phyloP scores from a whole-genome alignment of 2,888 invertebrate genomes.

The Acanthacorydalis orientalis region DNA sequence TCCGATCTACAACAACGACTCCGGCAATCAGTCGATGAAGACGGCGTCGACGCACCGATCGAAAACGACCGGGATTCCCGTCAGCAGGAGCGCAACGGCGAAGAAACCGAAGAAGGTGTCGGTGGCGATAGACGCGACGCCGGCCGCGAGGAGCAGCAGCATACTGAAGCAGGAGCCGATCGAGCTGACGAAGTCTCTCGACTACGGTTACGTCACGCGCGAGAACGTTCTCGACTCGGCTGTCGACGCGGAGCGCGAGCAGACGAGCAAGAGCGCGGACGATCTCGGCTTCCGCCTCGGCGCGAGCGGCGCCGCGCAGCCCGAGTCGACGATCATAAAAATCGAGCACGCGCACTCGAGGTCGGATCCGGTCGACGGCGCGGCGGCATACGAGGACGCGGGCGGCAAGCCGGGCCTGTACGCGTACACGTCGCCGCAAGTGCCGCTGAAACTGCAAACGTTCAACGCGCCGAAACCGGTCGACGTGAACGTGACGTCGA shows the following conservation, averaged over 20 bases:
- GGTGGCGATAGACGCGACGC: conserved; percentile 64
- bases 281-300: conserved; percentile 2
- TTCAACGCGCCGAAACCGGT: conserved; percentile 22
- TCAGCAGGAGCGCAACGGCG: conserved; percentile 7
- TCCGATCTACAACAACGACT: conserved; percentile 13
- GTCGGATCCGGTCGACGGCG: conserved; percentile 49
- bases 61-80: conserved; percentile 13
- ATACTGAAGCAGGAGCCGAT: conserved; percentile 61
- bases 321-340: conserved; percentile 23
- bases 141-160: conserved; percentile 52
- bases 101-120: conserved; percentile 49
- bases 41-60: conserved; percentile 6
- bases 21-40: conserved; percentile 4
- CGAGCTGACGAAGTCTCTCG: conserved; percentile 50
- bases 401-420: conserved; percentile 10
- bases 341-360: conserved; percentile 47
- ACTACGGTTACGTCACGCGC: conserved; percentile 20
- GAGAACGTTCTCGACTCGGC: conserved; percentile 10
- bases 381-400: conserved; percentile 31
- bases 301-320: neutral
- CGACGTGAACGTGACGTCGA: conserved; percentile 61
- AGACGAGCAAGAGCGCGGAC: conserved; percentile 23
- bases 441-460: conserved; percentile 19
- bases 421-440: conserved; percentile 9
- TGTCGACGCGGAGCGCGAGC: conserved; percentile 24